Base-by-base conservation (phyloP, 2,113 vertebrate species). In the Indicator maculatus region DNA sequence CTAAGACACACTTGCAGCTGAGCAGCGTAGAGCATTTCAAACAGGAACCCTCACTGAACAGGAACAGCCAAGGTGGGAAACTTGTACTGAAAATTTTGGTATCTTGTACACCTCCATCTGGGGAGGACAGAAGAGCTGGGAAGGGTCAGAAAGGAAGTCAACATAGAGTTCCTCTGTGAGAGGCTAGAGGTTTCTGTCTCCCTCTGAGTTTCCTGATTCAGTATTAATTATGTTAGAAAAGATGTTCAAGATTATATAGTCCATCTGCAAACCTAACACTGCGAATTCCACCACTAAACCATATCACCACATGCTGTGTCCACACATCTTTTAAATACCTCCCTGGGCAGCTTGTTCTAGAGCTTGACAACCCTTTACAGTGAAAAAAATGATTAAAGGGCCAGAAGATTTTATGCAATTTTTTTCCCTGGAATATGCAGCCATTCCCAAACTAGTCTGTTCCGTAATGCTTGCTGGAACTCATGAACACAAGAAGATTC, bases 301-400 rank as follows among this genome's bases (percentile, higher is more conserved):
- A 27, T 5, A 28, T 27, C 23, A 16, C 19, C 26, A 55, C 14
- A 7, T 2, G 3, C 12, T 33, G 44, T 2, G 0, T 31, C 33
- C 53, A 52, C 31, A 19, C 0, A 0, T 9, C 12, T 53, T 53
- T 41, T 19, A 38, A 67, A 41, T 9, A 20, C 6, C 13, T 70
- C 23, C 58, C 56, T 50, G 36, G 18, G 19, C 9, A 89, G 21
- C 16, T 11, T 61, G 5, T 31, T 33, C 55, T 56, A 78, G 6
- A 7, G 12, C 28, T 55, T 33, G 15, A 44, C 2, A 71, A n/a
- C 4, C 1, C 2, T 15, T 69, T 71, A n/a, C 0, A 0, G 2
- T 30, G 27, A 67, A 59, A 16, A 74, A 85, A 85, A 85, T 33
- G 9, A 38, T 26, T 30, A 21, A 71, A 74, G 5, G 11, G 23